Evolutionary conservation across 1,140 invertebrate genomes (phyloP).

Genomic region (Halotydeus destructor): DNA sequence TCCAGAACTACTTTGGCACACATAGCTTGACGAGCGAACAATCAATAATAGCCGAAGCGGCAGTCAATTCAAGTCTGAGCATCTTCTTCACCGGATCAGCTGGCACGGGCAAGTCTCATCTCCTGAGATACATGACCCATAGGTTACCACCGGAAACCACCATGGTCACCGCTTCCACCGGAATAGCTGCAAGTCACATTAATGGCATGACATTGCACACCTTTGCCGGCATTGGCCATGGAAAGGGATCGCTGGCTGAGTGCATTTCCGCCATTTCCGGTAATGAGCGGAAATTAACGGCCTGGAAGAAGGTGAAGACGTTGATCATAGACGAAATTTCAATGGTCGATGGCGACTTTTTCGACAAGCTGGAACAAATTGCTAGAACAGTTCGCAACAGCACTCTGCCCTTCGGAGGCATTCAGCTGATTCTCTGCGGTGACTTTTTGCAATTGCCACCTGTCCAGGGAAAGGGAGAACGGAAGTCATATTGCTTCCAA

Average conservation of each 20-base stretch:
- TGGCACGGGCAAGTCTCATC: slow-evolving; percentile 84
- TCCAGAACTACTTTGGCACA: too few species aligned
- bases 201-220: slow-evolving; percentile 78
- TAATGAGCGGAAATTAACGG: slow-evolving; percentile 7
- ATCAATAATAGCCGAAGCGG: too few species aligned
- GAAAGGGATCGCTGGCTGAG: slow-evolving; percentile 3
- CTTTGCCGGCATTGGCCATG: slow-evolving; percentile 48
- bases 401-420: slow-evolving; percentile 79
- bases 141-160: slow-evolving; percentile 71
- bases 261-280: slow-evolving; percentile 5
- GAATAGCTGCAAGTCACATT: slow-evolving; percentile 79
- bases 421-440: slow-evolving; percentile 78
- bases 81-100: slow-evolving; percentile 82
- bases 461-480: slow-evolving; percentile 31
- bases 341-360: slow-evolving; percentile 73
- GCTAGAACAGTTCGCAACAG: slow-evolving; percentile 49
- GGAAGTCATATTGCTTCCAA: slow-evolving; percentile 59
- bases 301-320: slow-evolving; percentile 65
- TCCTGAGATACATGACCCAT: slow-evolving; percentile 59
- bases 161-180: slow-evolving; percentile 74
- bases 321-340: slow-evolving; percentile 90
- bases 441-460: slow-evolving; percentile 89
- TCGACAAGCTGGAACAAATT: slow-evolving; percentile 62
- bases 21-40: too few species aligned
- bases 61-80: too few species aligned